phyloP scores from a whole-genome alignment of 37 sponge, comb jelly and placozoan genomes.

The Corticium candelabrum region DNA sequence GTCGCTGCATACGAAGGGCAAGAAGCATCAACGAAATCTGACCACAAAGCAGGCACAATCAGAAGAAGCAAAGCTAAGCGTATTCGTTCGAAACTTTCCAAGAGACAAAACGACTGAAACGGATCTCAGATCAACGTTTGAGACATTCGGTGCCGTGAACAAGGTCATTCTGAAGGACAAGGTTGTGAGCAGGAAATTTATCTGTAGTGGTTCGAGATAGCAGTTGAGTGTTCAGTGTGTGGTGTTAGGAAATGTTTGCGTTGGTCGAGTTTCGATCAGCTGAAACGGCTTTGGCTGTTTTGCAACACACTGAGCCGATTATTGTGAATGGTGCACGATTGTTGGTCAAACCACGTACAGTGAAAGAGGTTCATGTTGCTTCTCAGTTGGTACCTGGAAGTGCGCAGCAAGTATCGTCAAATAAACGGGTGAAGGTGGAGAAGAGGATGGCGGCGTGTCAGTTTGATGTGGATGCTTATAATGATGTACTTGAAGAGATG shows the following conservation, averaged over 20 bases:
- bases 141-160: neutral
- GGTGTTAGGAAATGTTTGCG: neutral
- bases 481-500: too few relatives aligned
- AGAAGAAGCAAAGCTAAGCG: neutral
- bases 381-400: too few relatives aligned
- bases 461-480: too few relatives aligned
- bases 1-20: neutral
- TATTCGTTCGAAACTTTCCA: neutral
- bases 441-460: too few relatives aligned
- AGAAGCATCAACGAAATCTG: neutral
- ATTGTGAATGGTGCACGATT: neutral
- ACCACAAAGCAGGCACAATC: neutral
- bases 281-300: neutral
- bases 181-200: neutral
- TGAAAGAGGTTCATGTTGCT: too few relatives aligned
- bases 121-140: neutral
- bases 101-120: neutral
- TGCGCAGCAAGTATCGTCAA: too few relatives aligned
- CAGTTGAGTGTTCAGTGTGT: neutral
- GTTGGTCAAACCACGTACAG: neutral
- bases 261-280: neutral
- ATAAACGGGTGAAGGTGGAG: too few relatives aligned
- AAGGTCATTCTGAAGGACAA: neutral
- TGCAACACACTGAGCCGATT: neutral
- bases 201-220: neutral